Conservation (phyloP, 2,113 vertebrate species). For the Procapra przewalskii region DNA sequence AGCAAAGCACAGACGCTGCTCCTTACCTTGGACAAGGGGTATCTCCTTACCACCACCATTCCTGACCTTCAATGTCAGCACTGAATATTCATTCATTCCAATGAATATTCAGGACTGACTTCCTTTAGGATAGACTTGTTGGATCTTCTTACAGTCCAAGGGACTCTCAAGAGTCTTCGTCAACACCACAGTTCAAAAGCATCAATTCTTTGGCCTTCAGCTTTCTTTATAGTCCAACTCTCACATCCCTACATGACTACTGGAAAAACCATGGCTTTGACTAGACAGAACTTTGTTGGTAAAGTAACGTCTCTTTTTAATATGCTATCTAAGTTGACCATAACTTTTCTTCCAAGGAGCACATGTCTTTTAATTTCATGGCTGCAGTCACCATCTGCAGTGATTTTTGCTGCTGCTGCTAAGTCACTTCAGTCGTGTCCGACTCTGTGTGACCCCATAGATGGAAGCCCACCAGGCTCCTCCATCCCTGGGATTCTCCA, state of each 20-base stretch:
- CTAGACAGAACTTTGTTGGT: not conserved
- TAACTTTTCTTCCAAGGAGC: not conserved
- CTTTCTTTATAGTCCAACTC: not conserved
- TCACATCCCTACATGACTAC: not conserved
- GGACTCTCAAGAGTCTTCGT: not conserved
- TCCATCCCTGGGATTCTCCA: too few species aligned
- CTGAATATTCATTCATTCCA: too few species aligned
- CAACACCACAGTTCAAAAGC: not conserved
- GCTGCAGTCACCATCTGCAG: not conserved
- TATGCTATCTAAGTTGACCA: not conserved
- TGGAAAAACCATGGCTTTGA: not conserved
- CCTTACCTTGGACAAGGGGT: too few species aligned
- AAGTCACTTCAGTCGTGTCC: too few species aligned
- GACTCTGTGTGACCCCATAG: too few species aligned
- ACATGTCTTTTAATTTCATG: not conserved
- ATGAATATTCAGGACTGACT: not conserved
- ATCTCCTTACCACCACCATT: too few species aligned
- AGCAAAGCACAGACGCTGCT: too few species aligned
- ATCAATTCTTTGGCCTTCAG: not conserved
- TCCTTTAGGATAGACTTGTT: not conserved
- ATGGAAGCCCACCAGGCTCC: too few species aligned
- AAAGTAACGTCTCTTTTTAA: not conserved
- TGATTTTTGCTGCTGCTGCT: not conserved
- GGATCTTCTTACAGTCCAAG: not conserved
- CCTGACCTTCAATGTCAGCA: too few species aligned